Conservation (phyloP, 2,888 invertebrate species). For the Mechanitis messenoides region DNA sequence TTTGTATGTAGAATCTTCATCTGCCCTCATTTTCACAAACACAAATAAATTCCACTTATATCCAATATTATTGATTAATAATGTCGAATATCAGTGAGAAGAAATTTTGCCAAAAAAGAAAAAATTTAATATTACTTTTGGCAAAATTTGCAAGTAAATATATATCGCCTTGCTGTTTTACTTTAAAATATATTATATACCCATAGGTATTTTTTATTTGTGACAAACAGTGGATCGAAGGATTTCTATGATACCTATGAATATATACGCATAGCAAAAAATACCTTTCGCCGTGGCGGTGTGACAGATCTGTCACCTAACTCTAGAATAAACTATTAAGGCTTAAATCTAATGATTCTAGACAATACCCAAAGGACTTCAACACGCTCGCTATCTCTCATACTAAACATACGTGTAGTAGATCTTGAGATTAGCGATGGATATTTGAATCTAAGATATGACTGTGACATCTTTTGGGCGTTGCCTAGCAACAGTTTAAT, state of each 20-base stretch:
- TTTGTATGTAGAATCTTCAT: neutral
- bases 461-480: slow-evolving; percentile 35
- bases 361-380: slow-evolving; percentile 31
- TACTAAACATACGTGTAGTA: slow-evolving; percentile 4
- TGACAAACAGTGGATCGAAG: neutral
- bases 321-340: slow-evolving; percentile 61
- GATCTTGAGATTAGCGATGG: neutral
- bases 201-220: neutral
- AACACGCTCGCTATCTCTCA: neutral
- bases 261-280: slow-evolving; percentile 53
- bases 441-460: slow-evolving; percentile 2
- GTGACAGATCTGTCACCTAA: slow-evolving; percentile 70
- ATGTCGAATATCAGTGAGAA: slow-evolving; percentile 1
- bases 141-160: slow-evolving; percentile 19
- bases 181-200: neutral
- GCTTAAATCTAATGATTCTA: slow-evolving; percentile 46
- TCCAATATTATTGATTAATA: slow-evolving; percentile 1
- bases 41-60: neutral
- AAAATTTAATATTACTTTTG: slow-evolving; percentile 6
- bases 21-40: too few species aligned
- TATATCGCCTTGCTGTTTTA: slow-evolving; percentile 21
- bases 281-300: slow-evolving; percentile 58
- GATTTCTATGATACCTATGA: slow-evolving; percentile 35
- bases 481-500: slow-evolving; percentile 44
- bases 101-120: slow-evolving; percentile 22